Evolutionary conservation across 2,113 vertebrate genomes (phyloP).

Genomic region (Neomonachus schauinslandi): DNA sequence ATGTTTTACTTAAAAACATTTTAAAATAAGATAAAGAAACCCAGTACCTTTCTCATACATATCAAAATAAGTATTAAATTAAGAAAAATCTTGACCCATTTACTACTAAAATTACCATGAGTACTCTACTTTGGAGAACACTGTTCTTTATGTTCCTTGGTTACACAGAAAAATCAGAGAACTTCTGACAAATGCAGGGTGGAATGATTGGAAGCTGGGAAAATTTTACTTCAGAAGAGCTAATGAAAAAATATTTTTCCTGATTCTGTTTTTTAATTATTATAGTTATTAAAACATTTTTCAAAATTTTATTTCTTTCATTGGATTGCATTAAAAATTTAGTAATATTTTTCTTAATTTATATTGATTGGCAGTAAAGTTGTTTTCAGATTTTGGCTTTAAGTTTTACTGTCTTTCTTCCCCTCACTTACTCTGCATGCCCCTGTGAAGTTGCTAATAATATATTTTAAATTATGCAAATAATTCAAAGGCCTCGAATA

Average conservation of each 20-base stretch:
- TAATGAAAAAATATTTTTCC: not conserved
- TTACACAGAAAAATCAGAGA: not conserved
- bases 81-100: not conserved
- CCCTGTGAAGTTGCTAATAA: not conserved
- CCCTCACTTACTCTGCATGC: not conserved
- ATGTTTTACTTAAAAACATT: not conserved
- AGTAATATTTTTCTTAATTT: not conserved
- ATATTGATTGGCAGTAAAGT: not conserved
- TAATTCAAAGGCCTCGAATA: not conserved
- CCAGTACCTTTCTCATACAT: not conserved
- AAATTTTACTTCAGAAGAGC: not conserved
- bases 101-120: not conserved
- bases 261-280: not conserved
- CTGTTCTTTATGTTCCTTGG: not conserved
- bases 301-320: not conserved
- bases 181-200: not conserved
- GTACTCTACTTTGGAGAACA: not conserved
- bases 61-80: constrained; percentile 1
- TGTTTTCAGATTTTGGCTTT: constrained; percentile 28
- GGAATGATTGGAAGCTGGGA: not conserved
- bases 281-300: not conserved
- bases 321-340: not conserved
- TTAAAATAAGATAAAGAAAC: not conserved
- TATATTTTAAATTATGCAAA: not conserved
- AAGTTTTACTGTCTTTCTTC: not conserved